A percentile compares a stretch with the other conserved stretches of the same genome.
phyloP scores from a whole-genome alignment of 1,140 invertebrate genomes.

The Trigoniulus corallinus region DNA sequence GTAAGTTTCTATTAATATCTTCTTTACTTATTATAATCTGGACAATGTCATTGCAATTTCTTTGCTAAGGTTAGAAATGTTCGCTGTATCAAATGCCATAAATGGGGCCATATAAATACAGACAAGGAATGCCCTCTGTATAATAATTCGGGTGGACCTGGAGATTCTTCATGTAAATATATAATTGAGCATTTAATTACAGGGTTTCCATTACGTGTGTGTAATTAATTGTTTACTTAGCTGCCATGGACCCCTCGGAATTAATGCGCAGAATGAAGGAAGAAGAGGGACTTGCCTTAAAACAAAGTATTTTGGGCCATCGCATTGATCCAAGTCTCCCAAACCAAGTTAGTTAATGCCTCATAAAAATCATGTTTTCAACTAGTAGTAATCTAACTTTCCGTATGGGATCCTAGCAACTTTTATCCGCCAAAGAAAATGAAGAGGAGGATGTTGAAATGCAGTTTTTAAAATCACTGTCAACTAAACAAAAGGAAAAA shows the following conservation, averaged over 20 bases:
- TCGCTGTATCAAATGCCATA: conserved; percentile 94
- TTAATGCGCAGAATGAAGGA: conserved; percentile 80
- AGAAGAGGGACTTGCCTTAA: conserved; percentile 66
- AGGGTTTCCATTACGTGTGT: background rate
- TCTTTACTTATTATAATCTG: background rate
- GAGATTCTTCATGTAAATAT: conserved; percentile 22
- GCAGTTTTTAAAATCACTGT: conserved; percentile 61
- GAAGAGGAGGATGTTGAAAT: conserved; percentile 45
- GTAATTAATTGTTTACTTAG: conserved; percentile 5
- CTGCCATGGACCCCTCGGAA: conserved; percentile 43
- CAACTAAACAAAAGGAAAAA: conserved; percentile 77
- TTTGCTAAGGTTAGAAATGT: conserved; percentile 70
- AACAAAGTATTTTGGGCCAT: conserved; percentile 47
- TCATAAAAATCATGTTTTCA: conserved; percentile 2
- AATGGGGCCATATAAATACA: conserved; percentile 99
- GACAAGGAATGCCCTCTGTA: conserved; percentile 91
- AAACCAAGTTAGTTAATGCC: conserved; percentile 22
- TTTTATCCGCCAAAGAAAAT: conserved; percentile 25
- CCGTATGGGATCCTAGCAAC: conserved; percentile 16
- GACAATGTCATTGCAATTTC: background rate
- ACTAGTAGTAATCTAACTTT: conserved; percentile 3
- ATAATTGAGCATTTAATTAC: background rate
- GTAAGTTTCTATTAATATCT: too few relatives aligned
- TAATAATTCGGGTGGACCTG: conserved; percentile 50
- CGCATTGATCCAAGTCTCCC: conserved; percentile 36